phyloP scores from a whole-genome alignment of 2,797 vertebrate species.

The Pipistrellus pygmaeus region DNA sequence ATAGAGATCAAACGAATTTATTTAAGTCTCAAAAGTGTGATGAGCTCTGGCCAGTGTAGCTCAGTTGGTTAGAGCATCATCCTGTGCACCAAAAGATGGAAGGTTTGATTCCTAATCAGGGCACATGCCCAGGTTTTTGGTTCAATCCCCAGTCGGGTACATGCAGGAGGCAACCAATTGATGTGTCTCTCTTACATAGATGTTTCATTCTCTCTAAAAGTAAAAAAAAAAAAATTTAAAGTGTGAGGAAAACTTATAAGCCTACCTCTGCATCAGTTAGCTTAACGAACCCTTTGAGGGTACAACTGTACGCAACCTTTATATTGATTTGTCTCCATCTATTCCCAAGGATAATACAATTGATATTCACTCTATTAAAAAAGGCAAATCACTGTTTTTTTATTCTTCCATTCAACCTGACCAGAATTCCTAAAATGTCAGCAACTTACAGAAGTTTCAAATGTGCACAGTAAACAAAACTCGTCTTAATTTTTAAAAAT shows the following conservation, averaged over 20 bases:
- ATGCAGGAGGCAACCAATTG: background rate
- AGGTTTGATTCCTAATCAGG: background rate
- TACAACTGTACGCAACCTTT: background rate
- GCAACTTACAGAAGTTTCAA: background rate
- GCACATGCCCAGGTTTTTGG: background rate
- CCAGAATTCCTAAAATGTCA: slow-evolving; percentile 3
- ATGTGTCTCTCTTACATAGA: background rate
- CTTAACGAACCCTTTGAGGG: background rate
- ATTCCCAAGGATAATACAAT: background rate
- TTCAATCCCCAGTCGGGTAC: background rate
- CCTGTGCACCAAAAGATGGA: background rate
- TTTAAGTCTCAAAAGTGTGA: background rate
- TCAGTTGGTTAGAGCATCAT: background rate
- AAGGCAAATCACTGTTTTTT: background rate
- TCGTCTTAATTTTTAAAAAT: slow-evolving; percentile 1
- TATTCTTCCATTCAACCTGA: background rate
- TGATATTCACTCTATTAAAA: background rate
- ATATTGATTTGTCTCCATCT: background rate
- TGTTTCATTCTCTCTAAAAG: background rate
- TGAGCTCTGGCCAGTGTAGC: background rate
- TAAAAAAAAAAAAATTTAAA: background rate
- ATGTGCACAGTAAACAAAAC: slow-evolving; percentile 3
- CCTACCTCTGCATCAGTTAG: background rate
- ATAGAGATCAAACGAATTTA: background rate
- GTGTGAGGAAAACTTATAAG: background rate